Base-by-base conservation (phyloP, 2,888 invertebrate species). In the Microctonus hyperodae region DNA sequence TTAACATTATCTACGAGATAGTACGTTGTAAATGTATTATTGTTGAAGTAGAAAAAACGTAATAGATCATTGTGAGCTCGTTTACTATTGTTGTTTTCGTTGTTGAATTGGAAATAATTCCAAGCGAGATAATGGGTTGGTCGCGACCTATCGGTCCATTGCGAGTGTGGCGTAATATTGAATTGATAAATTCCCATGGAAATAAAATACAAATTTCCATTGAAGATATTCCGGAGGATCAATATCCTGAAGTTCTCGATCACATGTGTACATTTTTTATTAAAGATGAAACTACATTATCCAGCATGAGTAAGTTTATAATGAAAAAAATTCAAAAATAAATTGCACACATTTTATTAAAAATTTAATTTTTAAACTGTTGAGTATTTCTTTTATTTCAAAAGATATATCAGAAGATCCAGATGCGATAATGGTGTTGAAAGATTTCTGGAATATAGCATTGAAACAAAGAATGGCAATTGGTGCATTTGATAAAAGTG, bases 401-500 rank as follows among this genome's bases (percentile, higher is more conserved):
- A 63, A 60, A 71, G 69, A 57, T 3, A 40, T 35, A 1, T 10
- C 37, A 10, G 33, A 59, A 16, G 57, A 68, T 57, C 25, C 51
- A 11, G 28, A 22, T 1, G 35, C 65, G 16, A 2, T 65, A 6
- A n/a, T n/a, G 4, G 37, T 16, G 16, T 6, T 37, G 16, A 31
- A 33, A 35, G 16, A 16, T 33, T 16, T 82, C 16, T 84, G 83
- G 82, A 31, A 13, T 5, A 48, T 74, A 0, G 22, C 75, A 16
- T 37, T 85, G n/a, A 65, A 74, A 10, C 75, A 83, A 65, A 81
- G 81, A 37, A 65, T 82, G 10, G 71, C 77, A 1, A 68, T 86
- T 25, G 81, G 75, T 7, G 85, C 85, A 35, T 84, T 83, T 53
- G 75, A 78, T 35, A 78, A 82, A 22, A 75, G 82, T 71, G 75